Evolutionary conservation across 2,113 vertebrate species (phyloP).

Genomic region (Hyperoodon ampullatus): DNA sequence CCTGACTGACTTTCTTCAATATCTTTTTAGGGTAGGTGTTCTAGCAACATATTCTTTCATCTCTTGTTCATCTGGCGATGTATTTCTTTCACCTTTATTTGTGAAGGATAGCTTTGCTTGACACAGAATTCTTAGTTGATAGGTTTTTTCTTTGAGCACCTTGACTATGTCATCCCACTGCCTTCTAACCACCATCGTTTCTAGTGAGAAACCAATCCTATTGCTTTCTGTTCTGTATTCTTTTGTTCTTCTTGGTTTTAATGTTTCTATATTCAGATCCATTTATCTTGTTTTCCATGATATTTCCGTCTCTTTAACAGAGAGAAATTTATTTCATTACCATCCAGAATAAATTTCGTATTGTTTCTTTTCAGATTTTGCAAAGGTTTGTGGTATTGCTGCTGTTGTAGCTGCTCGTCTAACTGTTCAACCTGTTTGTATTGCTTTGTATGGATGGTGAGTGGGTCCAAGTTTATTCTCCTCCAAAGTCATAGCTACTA

Average conservation of each 20-base stretch:
- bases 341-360: background rate
- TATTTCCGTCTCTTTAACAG: background rate
- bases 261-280: background rate
- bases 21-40: background rate
- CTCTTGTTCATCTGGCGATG: background rate
- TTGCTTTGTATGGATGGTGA: background rate
- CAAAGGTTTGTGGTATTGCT: background rate
- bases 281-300: background rate
- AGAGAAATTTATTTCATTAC: background rate
- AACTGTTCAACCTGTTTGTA: background rate
- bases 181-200: background rate
- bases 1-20: background rate
- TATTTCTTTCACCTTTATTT: constrained; percentile 52
- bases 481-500: background rate
- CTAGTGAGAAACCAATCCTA: background rate
- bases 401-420: background rate
- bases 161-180: background rate
- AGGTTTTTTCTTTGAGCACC: background rate
- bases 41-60: background rate
- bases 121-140: background rate
- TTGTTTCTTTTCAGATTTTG: background rate
- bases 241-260: background rate
- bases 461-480: background rate
- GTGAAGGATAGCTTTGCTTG: background rate
- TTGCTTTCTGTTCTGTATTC: background rate